Conservation (phyloP, 2,113 vertebrate species). For the Rhea pennata region DNA sequence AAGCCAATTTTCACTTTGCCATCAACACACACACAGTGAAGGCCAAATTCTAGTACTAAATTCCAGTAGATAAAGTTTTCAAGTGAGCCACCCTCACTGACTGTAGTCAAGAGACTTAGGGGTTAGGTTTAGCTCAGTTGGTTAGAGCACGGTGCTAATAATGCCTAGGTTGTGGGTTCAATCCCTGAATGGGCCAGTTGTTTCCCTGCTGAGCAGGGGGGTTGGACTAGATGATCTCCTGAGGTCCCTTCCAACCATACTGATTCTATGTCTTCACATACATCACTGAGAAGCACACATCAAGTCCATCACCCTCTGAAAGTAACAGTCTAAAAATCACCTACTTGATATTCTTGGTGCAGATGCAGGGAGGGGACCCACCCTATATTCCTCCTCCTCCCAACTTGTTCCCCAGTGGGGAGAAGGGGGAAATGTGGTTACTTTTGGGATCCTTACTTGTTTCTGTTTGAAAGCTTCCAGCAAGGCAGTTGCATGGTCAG, state of each 20-base stretch:
- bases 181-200: too few relatives aligned
- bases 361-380: too few relatives aligned
- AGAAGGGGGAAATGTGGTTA: not conserved
- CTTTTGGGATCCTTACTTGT: constrained; percentile 81
- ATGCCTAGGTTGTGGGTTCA: too few relatives aligned
- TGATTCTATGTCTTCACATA: not conserved
- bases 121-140: too few relatives aligned
- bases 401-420: too few relatives aligned
- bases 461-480: constrained; percentile 91
- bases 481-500: constrained; percentile 83
- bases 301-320: not conserved
- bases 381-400: not conserved
- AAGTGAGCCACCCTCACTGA: not conserved
- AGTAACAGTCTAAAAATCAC: not conserved
- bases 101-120: not conserved
- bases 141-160: too few relatives aligned
- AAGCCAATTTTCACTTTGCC: not conserved
- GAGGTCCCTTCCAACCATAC: too few relatives aligned
- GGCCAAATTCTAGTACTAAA: not conserved
- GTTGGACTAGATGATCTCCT: too few relatives aligned
- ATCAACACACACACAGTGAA: not conserved
- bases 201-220: too few relatives aligned
- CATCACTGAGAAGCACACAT: not conserved
- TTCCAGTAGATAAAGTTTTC: not conserved
- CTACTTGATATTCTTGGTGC: not conserved